Base-by-base conservation (phyloP, 2,113 vertebrate species). In the Theristicus caerulescens region DNA sequence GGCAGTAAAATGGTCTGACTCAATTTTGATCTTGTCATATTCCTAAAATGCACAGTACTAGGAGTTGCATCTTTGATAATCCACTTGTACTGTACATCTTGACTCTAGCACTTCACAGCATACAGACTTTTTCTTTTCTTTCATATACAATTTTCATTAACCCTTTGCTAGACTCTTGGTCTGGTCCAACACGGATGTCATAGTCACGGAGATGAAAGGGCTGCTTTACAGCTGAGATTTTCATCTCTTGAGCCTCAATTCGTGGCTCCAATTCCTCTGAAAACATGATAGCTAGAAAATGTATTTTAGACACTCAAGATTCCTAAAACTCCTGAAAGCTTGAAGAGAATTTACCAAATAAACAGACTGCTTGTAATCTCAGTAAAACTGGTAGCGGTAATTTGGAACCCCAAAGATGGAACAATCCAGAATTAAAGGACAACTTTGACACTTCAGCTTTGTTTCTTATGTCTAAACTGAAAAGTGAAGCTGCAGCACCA, bases 1-100 rank as follows among this genome's bases (percentile, higher is more conserved):
- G 51, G 58, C 86, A 95, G 55, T 66, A 91, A 94, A 91, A 82
- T 40, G 22, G 46, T 27, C 74, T 95, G 89, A 80, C 84, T 95
- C 91, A 70, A 90, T 94, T 93, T 69, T 94, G 70, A 80, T 95
- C 81, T 87, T 70, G 73, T 80, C 74, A n/a, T 42, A 32, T 38
- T 73, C 54, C 64, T 85, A 83, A 90, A 88, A 96, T 73, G 46
- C 66, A 66, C 58, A 59, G 58, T n/a, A 44, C 42, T 26, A 78
- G 74, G 81, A 77, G 78, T 76, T 85, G 38, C 36, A 83, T 44
- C 78, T 88, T 83, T 91, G 86, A 73, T 90, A 85, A 94, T 61
- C 66, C 59, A 58, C 78, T 85, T 90, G 74, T 55, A 59, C 71
- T 80, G 51, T 44, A 85, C 78, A 67, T 72, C 74, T 91, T 47